Percentiles rank a stretch among this genome's conserved stretches.
These are phyloP conservation scores for Aphelenchoides besseyi DNA, from an alignment of 1,140 invertebrate genomes.

Conservation along the genomic window DNA sequence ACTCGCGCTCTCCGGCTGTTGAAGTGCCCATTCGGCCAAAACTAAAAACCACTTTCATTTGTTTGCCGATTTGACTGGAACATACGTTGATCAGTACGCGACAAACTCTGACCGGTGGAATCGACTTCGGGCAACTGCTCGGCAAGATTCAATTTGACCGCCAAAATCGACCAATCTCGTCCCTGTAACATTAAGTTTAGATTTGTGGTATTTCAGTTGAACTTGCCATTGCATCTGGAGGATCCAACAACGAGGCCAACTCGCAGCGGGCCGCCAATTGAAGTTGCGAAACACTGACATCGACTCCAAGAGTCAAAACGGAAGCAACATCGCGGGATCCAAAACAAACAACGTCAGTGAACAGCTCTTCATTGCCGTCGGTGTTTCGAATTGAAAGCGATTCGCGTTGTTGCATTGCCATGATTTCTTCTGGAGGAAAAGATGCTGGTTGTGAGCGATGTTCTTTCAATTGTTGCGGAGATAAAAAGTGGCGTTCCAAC, in stretches of 20 bases:
- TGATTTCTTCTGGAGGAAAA: slow-evolving; percentile 70
- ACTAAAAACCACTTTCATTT: no score
- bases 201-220: no score
- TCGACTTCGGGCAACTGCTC: slow-evolving; percentile 67
- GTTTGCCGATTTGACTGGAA: no score
- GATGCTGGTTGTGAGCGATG: slow-evolving; percentile 65
- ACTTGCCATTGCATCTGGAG: slow-evolving; percentile 73
- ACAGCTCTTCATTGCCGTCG: slow-evolving; percentile 69
- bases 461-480: slow-evolving; percentile 56
- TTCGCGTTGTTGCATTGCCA: slow-evolving; percentile 67
- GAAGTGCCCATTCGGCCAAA: slow-evolving; percentile 65
- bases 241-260: slow-evolving; percentile 71
- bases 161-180: slow-evolving; percentile 78
- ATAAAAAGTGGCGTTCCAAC: slow-evolving; percentile 62
- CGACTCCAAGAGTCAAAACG: slow-evolving; percentile 64
- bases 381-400: slow-evolving; percentile 67
- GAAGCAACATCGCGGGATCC: slow-evolving; percentile 66
- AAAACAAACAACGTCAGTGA: slow-evolving; percentile 73
- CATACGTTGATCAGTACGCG: slow-evolving; percentile 64
- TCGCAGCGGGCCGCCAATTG: slow-evolving; percentile 66
- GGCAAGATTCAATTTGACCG: slow-evolving; percentile 72
- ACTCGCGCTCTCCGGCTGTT: slow-evolving; percentile 63
- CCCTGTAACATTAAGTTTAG: no score
- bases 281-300: slow-evolving; percentile 67
- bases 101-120: slow-evolving; percentile 60